phyloP scores from a whole-genome alignment of 2,797 vertebrate genomes.

The Coendou prehensilis region DNA sequence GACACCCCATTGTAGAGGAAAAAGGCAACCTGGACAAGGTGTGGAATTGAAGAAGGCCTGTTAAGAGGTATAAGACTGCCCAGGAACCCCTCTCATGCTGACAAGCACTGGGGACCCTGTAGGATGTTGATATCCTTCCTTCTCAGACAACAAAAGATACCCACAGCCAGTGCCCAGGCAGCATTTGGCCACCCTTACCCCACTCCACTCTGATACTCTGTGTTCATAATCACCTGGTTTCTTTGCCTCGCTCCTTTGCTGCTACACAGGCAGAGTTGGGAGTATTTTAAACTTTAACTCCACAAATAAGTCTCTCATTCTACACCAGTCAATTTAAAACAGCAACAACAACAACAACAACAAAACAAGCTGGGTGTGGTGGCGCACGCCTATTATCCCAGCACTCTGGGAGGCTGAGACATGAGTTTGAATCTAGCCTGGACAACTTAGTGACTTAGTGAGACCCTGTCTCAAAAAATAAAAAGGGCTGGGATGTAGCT shows the following conservation, averaged over 20 bases:
- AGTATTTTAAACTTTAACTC: constrained; percentile 18
- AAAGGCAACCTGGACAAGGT: constrained; percentile 92
- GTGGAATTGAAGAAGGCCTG: neutral
- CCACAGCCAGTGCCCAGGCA: fast-evolving
- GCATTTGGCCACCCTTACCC: neutral
- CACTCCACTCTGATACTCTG: neutral
- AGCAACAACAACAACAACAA: neutral
- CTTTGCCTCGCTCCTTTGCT: neutral
- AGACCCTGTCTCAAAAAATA: neutral
- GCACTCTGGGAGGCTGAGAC: neutral
- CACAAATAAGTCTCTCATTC: neutral
- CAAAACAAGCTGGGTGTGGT: neutral
- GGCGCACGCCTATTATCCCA: neutral
- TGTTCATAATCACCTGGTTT: neutral
- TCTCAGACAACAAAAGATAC: neutral
- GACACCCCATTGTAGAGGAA: constrained; percentile 97
- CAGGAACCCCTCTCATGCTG: neutral
- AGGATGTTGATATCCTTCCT: neutral
- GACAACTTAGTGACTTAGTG: neutral
- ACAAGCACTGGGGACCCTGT: neutral
- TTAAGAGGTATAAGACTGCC: neutral
- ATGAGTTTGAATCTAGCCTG: neutral
- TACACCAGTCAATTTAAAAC: neutral
- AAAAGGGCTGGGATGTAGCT: neutral
- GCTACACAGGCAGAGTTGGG: neutral